Percentiles rank a stretch among this genome's conserved stretches.
These are phyloP conservation scores for Hepsetus odoe DNA, from an alignment of 2,113 vertebrate species.

Conservation along the genomic window DNA sequence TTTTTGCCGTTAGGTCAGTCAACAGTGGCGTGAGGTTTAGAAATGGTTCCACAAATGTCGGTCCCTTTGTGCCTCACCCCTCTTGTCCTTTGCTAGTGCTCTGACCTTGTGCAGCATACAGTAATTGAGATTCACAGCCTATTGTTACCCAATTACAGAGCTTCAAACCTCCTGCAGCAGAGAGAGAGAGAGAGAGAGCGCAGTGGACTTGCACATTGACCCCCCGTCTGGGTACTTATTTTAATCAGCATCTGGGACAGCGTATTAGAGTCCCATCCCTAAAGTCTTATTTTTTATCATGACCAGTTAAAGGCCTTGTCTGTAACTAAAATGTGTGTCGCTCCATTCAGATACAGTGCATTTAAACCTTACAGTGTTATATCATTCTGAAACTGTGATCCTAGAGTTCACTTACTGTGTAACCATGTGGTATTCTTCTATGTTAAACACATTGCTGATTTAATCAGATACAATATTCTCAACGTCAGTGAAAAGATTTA, in stretches of 20 bases:
- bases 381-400: neutral
- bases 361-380: neutral
- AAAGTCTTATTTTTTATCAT: conserved; percentile 35
- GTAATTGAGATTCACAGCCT: conserved; percentile 67
- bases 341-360: neutral
- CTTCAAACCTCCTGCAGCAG: conserved; percentile 50
- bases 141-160: conserved; percentile 67
- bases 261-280: conserved; percentile 10
- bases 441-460: no score
- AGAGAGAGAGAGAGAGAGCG: conserved; percentile 26
- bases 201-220: conserved; percentile 54
- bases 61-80: neutral
- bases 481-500: no score
- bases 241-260: conserved; percentile 52
- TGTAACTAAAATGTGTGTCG: neutral
- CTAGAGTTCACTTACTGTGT: no score
- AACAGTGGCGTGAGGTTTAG: neutral
- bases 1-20: neutral
- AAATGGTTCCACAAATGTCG: neutral
- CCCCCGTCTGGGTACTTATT: conserved; percentile 51
- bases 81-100: conserved; percentile 29
- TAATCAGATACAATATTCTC: no score
- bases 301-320: neutral
- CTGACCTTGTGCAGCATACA: conserved; percentile 60
- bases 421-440: no score